phyloP scores from a whole-genome alignment of 2,113 vertebrate genomes.

The Tachysurus fulvidraco region DNA sequence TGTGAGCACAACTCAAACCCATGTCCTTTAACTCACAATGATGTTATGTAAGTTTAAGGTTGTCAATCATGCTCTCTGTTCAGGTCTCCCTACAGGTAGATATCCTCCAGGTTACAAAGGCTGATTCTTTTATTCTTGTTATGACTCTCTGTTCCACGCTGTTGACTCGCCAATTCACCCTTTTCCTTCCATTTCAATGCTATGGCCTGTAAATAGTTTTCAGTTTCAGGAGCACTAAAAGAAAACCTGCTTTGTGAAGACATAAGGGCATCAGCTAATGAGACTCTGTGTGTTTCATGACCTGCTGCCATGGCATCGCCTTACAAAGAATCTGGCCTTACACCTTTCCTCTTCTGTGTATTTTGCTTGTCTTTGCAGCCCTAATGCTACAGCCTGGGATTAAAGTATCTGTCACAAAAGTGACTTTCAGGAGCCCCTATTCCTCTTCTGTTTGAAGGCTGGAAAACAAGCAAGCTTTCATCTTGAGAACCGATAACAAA shows the following conservation, averaged over 20 bases:
- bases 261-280: conserved; percentile 51
- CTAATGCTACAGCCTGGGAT: conserved; percentile 20
- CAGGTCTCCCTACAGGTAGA: conserved; percentile 58
- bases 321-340: conserved; percentile 16
- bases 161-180: neutral
- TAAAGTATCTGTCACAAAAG: conserved; percentile 65
- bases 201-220: neutral
- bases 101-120: conserved; percentile 42
- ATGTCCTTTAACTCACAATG: conserved; percentile 21
- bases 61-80: neutral
- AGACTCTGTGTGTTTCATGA: conserved; percentile 25
- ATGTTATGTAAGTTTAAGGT: conserved; percentile 8
- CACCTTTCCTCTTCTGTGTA: neutral
- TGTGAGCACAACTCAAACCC: conserved; percentile 47
- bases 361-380: conserved; percentile 14
- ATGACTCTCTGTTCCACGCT: neutral
- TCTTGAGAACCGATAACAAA: conserved; percentile 69
- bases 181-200: neutral
- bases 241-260: conserved; percentile 33
- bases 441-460: conserved; percentile 69
- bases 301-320: neutral
- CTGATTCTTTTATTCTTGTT: neutral
- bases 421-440: conserved; percentile 67
- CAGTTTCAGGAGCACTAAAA: neutral
- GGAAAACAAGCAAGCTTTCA: conserved; percentile 75